phyloP scores from a whole-genome alignment of 92 coral and sea anemone species.

The Epizoanthus stellaris region DNA sequence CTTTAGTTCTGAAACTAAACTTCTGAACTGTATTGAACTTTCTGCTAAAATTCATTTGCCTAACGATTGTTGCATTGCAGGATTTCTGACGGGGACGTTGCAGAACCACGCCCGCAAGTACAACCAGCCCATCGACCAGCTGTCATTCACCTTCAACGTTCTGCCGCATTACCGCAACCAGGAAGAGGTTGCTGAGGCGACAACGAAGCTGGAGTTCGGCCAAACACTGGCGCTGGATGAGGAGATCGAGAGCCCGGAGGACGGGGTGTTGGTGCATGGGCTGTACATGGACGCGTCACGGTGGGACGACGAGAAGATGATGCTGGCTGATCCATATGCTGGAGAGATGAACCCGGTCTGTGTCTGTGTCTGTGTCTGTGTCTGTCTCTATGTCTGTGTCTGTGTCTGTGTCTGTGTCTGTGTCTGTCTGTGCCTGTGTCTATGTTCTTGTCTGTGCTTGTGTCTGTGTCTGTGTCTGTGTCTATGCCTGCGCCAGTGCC shows the following conservation, averaged over 20 bases:
- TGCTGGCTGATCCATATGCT: slow-evolving; percentile 91
- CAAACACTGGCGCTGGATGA: slow-evolving; percentile 85
- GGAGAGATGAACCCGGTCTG: slow-evolving; percentile 99
- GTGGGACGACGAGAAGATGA: slow-evolving; percentile 93
- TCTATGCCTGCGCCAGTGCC: not conserved
- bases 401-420: not conserved
- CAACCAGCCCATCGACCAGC: slow-evolving; percentile 98
- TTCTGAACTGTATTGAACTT: too few species aligned
- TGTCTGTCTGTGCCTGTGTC: not conserved
- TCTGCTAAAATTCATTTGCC: not conserved
- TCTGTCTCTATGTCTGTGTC: not conserved
- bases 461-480: not conserved
- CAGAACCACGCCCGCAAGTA: slow-evolving; percentile 99
- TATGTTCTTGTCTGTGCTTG: not conserved
- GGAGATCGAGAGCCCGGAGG: slow-evolving; percentile 80
- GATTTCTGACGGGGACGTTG: slow-evolving; percentile 95
- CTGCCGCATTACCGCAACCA: slow-evolving; percentile 86
- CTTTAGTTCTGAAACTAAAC: too few species aligned
- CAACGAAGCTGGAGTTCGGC: slow-evolving; percentile 77
- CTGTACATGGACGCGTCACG: slow-evolving; percentile 92
- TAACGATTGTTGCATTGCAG: slow-evolving; percentile 45
- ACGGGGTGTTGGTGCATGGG: slow-evolving; percentile 97
- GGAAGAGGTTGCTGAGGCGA: slow-evolving; percentile 94
- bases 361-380: not conserved
- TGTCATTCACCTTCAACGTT: slow-evolving; percentile 93